These are phyloP conservation scores for Coluber constrictor DNA, from an alignment of 2,797 vertebrate species.

Conservation along the genomic window DNA sequence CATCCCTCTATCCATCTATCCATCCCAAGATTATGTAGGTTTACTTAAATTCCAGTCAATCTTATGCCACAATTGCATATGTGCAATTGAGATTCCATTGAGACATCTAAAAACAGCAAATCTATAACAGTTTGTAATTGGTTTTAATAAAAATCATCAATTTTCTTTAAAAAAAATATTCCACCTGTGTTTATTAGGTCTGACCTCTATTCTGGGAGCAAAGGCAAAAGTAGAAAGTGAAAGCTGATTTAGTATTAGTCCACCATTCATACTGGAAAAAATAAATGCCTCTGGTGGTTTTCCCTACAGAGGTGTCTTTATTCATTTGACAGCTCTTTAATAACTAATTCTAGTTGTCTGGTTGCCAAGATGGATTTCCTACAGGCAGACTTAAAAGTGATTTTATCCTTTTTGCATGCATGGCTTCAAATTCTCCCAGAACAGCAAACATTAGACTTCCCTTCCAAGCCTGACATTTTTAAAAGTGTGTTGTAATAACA, in stretches of 20 bases:
- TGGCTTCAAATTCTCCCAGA: conserved; percentile 86
- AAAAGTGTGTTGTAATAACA: conserved; percentile 69
- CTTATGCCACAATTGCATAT: neutral
- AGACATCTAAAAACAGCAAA: neutral
- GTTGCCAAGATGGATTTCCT: conserved; percentile 83
- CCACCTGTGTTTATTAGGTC: conserved; percentile 68
- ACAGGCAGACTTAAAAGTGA: conserved; percentile 84
- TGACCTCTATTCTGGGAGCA: conserved; percentile 70
- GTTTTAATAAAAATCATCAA: conserved; percentile 35
- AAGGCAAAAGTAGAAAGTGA: conserved; percentile 74
- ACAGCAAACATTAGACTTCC: conserved; percentile 81
- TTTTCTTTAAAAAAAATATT: conserved; percentile 47
- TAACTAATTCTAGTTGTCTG: conserved; percentile 83
- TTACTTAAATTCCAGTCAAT: neutral
- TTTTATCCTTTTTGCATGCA: conserved; percentile 85
- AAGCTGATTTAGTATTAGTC: conserved; percentile 76
- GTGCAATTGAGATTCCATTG: neutral
- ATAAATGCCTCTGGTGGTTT: conserved; percentile 76
- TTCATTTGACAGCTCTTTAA: conserved; percentile 84
- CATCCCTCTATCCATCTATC: neutral
- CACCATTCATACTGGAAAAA: conserved; percentile 75
- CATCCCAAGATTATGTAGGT: neutral
- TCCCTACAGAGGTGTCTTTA: conserved; percentile 80
- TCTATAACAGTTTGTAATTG: conserved; percentile 40
- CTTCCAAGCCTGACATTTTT: conserved; percentile 70